Base-by-base conservation (phyloP, 2,113 vertebrate species). In the Parus major region DNA sequence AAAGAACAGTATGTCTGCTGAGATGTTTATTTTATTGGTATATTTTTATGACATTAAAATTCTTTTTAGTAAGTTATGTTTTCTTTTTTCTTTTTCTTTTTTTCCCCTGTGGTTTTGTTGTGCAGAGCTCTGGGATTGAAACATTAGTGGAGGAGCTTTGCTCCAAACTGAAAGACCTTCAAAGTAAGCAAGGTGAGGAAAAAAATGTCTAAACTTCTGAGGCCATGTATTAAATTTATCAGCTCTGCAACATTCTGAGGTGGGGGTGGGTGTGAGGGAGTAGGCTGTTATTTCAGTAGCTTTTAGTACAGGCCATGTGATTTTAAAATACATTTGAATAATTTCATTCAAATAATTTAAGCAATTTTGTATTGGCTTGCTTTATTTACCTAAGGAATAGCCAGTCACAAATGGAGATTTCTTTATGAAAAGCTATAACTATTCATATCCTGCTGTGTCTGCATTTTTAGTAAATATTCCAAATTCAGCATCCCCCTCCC, bases 131-230 rank as follows among this genome's bases (percentile, higher is more conserved):
- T 97, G 99, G 99, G 76, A 99, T 99, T 89, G 99, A 99, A 98
- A 99, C 98, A 12, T 97, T 99, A 96, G 99, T 99, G 97, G 99
- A 99, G 97, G 99, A 99, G 98, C 99, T 99, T 96, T 99, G 99
- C 98, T 99, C 98, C 97, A 99, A 99, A 96, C 98, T 99, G 93
- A 99, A 99, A 97, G 99, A 99, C 97, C 98, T 99, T 97, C 99
- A 99, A 98, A 99, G 98, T 94, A 98, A 99, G 97, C 99, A 99
- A 99, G 99, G 99, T 99, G 94, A 97, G 98, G 44, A 50, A 78
- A 46, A 64, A 66, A 52, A 24, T 21, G 22, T 83, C 90, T 25
- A 27, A 61, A 41, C 44, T 88, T 83, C 29, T 50, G 52, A 64
- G 41, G 28, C 24, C 10, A 2, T 41, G 28, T 31, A 49, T 61